phyloP scores from a whole-genome alignment of 2,888 invertebrate species.

The Iphiclides podalirius region DNA sequence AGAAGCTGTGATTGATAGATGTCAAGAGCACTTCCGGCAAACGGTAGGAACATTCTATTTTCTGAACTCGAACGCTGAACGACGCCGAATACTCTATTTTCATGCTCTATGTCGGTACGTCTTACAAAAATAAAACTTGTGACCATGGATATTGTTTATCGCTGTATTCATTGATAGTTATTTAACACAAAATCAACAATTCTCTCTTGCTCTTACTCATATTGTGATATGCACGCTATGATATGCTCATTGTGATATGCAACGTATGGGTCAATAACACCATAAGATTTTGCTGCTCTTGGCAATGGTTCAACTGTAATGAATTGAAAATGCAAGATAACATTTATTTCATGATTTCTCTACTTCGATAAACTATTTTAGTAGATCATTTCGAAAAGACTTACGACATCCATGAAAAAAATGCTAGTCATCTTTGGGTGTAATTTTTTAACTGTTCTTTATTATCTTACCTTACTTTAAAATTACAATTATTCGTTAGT shows the following conservation, averaged over 20 bases:
- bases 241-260: too few species aligned
- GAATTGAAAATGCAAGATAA: constrained; percentile 3
- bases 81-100: background rate
- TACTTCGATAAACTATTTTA: background rate
- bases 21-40: constrained; percentile 28
- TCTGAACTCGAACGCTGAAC: background rate
- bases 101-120: too few species aligned
- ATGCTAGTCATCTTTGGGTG: too few species aligned
- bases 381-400: background rate
- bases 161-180: too few species aligned
- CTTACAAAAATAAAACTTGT: too few species aligned
- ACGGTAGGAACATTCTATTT: constrained; percentile 6
- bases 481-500: too few species aligned
- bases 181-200: too few species aligned
- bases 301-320: constrained; percentile 2
- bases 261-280: constrained; percentile 3
- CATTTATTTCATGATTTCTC: background rate
- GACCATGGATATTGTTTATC: too few species aligned
- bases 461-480: too few species aligned
- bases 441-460: too few species aligned
- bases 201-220: too few species aligned
- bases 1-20: constrained; percentile 33
- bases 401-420: background rate
- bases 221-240: too few species aligned
- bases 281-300: background rate